These are phyloP conservation scores for Venustoraphidia nigricollis DNA, from an alignment of 2,888 invertebrate genomes.

Conservation along the genomic window DNA sequence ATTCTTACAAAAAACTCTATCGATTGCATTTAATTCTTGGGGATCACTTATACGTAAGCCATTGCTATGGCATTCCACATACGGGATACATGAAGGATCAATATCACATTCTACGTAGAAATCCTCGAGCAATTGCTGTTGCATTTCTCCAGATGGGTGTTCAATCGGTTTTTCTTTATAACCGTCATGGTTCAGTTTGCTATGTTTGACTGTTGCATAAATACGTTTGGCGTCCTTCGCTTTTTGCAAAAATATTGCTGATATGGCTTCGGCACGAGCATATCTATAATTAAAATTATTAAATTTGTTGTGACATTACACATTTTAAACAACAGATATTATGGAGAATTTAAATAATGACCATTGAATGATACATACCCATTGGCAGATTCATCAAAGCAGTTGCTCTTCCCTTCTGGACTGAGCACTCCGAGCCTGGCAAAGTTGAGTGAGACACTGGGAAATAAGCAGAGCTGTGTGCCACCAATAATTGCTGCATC, in stretches of 20 bases:
- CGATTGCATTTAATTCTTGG: constrained; percentile 44
- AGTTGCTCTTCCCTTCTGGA: background rate
- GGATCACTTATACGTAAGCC: constrained; percentile 46
- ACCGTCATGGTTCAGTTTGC: constrained; percentile 39
- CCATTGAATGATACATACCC: constrained; percentile 11
- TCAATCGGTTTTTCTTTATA: constrained; percentile 20
- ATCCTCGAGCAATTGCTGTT: constrained; percentile 26
- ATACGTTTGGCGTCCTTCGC: constrained; percentile 25
- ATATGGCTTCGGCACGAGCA: constrained; percentile 30
- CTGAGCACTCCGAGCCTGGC: background rate
- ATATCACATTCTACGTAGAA: constrained; percentile 34
- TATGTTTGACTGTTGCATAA: constrained; percentile 33
- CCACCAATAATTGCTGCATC: background rate
- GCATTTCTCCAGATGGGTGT: constrained; percentile 17
- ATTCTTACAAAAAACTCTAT: constrained; percentile 36
- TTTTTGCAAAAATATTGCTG: constrained; percentile 28
- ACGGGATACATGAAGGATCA: constrained; percentile 32
- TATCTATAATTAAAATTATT: no score
- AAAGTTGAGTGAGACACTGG: constrained; percentile 1
- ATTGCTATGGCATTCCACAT: constrained; percentile 44
- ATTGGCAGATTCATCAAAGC: constrained; percentile 7
- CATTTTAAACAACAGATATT: no score
- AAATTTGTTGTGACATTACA: no score
- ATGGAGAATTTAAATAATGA: no score
- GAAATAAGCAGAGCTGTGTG: background rate